Percentiles rank a stretch among this genome's conserved stretches.
phyloP scores from a whole-genome alignment of 2,797 vertebrate genomes.

The Harpagifer antarcticus region DNA sequence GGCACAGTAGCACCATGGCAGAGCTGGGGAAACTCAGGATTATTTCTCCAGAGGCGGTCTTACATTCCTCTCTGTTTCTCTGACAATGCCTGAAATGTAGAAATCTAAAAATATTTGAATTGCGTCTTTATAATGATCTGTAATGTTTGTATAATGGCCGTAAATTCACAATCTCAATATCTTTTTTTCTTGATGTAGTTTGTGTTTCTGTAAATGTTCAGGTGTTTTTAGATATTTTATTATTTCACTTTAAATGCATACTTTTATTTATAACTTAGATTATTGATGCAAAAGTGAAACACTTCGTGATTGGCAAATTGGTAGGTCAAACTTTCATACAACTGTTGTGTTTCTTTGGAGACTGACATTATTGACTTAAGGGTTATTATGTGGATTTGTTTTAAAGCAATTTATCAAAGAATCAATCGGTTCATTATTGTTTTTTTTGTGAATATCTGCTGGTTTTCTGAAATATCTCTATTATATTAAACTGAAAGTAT shows the following conservation, averaged over 20 bases:
- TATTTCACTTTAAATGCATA: neutral
- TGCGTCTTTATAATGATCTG: neutral
- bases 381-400: neutral
- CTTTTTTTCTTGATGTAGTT: too few relatives aligned
- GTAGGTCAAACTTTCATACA: too few relatives aligned
- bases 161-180: neutral
- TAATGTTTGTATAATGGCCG: neutral
- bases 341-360: too few relatives aligned
- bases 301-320: too few relatives aligned
- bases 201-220: neutral
- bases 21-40: slow-evolving; percentile 12
- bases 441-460: neutral
- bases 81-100: slow-evolving; percentile 5
- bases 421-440: neutral
- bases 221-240: neutral
- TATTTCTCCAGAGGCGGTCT: slow-evolving; percentile 15
- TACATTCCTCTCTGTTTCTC: neutral
- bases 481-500: neutral
- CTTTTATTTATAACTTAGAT: neutral
- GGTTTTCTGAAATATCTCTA: neutral
- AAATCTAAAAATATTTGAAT: neutral
- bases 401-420: neutral
- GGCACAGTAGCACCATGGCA: neutral
- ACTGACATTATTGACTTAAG: neutral
- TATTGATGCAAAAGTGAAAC: too few relatives aligned